Conservation (phyloP, 2,888 invertebrate species). For the Acrobasis repandana region DNA sequence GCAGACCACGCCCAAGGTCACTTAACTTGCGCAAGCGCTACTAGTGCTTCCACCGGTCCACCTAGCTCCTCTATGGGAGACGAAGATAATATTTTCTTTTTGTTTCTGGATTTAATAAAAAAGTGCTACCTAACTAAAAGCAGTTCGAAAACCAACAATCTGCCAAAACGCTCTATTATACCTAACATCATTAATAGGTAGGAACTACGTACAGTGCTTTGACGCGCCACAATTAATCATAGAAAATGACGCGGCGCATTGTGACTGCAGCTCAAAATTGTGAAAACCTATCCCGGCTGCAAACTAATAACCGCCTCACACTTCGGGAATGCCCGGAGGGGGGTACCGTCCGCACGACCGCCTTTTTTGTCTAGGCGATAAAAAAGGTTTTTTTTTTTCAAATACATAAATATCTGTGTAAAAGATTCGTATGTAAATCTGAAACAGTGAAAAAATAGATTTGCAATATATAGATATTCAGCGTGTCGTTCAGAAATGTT, state of each 20-base stretch:
- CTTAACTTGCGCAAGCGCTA: no score
- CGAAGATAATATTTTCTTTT: no score
- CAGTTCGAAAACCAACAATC: not conserved
- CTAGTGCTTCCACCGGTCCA: no score
- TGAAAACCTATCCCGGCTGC: conserved; percentile 77
- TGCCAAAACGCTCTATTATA: conserved; percentile 17
- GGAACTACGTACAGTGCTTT: conserved; percentile 33
- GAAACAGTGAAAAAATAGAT: no score
- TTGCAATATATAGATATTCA: no score
- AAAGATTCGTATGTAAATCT: no score
- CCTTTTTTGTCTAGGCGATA: conserved; percentile 20
- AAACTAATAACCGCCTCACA: conserved; percentile 79
- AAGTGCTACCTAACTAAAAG: no score
- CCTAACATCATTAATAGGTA: conserved; percentile 21
- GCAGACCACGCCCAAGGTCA: no score
- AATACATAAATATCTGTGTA: not conserved
- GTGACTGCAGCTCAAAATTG: conserved; percentile 76
- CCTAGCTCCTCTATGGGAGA: no score
- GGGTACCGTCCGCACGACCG: conserved; percentile 60
- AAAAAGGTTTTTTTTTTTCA: no score
- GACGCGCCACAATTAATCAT: conserved; percentile 76
- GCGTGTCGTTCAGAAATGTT: no score
- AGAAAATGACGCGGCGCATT: conserved; percentile 75
- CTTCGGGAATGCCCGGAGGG: conserved; percentile 66
- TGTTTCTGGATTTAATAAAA: no score